Evolutionary conservation across 1,140 invertebrate genomes (phyloP), one percentile per base, ranked within the genome.

Genomic region (Tetraneura akinire): DNA sequence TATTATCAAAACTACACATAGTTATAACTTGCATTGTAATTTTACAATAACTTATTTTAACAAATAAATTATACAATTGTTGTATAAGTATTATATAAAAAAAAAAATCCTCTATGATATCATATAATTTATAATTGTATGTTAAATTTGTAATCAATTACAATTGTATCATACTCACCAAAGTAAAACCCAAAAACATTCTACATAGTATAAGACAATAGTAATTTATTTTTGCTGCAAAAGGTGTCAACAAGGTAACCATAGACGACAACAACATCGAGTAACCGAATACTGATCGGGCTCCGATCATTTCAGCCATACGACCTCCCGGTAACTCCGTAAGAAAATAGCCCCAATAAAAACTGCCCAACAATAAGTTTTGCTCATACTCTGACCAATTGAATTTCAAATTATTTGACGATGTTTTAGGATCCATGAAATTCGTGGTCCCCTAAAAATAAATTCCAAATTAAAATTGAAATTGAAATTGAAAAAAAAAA

Each of bases 271-370:
- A 85, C 32, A 96, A 86, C 88, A 96, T 95, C 68, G 93, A 93
- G 84, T 91, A 91, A 62, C 93, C 94, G 83, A 96, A 95, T 16
- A 96, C 91, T 83, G 86, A 89, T 86, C 91, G 91, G 5, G 92
- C 91, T n/a, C 94, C 93, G 70, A 94, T 89, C 42, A 93, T 85
- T 84, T 96, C 94, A 16, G 93, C 92, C 49, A 96, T 86, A 74
- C 93, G 88, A 8, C 94, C 94, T 11, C 94, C 95, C 0, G 95
- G 94, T 57, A 97, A 86, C 85, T 96, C 95, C 53, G 94, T 95
- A 45, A 93, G 87, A 13, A 96, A 89, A 85, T 96, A 96, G 6
- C 95, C 95, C 92, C 93, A 94, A 88, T 94, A 96, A 88, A 96
- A 96, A 81, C 91, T 90, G 13, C 94, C 94, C 16, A 95, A 86